A percentile compares a stretch with the other conserved stretches of the same genome.
These are phyloP conservation scores for Portunus trituberculatus DNA, from an alignment of 1,140 invertebrate species.

Conservation along the genomic window DNA sequence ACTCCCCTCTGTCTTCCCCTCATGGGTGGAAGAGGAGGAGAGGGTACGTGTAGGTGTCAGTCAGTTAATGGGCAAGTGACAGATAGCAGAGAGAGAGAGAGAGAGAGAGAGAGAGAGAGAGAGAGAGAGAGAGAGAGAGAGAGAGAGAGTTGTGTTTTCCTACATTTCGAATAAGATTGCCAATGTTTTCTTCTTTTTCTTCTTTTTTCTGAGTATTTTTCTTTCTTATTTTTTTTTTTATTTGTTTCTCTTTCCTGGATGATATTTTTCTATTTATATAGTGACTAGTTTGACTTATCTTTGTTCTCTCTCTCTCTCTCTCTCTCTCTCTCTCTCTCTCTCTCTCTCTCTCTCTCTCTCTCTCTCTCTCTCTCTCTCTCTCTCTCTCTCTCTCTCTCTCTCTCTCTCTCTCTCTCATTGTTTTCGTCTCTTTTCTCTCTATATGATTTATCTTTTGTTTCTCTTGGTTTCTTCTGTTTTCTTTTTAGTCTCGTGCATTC, in stretches of 20 bases:
- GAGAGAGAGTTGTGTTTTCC: neutral
- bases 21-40: neutral
- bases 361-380: neutral
- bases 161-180: neutral
- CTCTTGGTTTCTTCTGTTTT: neutral
- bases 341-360: neutral
- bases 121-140: neutral
- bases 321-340: conserved; percentile 4
- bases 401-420: neutral
- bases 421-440: no score
- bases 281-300: neutral
- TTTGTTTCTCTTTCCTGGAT: neutral
- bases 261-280: neutral
- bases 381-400: neutral
- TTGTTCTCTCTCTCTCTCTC: neutral
- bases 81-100: neutral
- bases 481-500: neutral
- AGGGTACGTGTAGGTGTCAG: neutral
- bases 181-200: neutral
- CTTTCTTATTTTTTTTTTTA: neutral
- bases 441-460: neutral
- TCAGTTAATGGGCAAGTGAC: neutral
- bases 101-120: neutral
- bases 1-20: neutral
- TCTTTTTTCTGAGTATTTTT: neutral